Conservation (phyloP, 2,113 vertebrate genomes). For the Gallinago media region DNA sequence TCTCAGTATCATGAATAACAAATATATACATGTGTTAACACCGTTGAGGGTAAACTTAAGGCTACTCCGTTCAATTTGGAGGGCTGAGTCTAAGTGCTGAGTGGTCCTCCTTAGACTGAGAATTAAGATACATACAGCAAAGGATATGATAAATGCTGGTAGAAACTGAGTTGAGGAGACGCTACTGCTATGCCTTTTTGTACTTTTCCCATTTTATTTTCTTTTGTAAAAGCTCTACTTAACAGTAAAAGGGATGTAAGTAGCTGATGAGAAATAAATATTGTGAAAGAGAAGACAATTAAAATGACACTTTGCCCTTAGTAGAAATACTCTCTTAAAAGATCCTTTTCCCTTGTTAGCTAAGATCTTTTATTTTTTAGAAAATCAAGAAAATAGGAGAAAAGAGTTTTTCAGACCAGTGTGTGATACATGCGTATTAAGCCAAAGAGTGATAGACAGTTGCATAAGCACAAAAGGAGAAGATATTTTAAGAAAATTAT, state of each 20-base stretch:
- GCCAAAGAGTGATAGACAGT: not conserved
- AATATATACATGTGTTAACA: not conserved
- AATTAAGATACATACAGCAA: not conserved
- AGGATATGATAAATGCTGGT: not conserved
- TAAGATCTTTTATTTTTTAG: not conserved
- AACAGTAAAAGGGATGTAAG: not conserved
- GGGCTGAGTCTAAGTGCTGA: not conserved
- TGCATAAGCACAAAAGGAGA: not conserved
- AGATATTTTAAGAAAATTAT: conserved; percentile 17
- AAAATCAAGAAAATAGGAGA: not conserved
- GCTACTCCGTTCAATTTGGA: not conserved
- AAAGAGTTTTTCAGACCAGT: not conserved
- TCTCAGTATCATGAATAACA: not conserved
- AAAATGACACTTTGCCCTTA: not conserved
- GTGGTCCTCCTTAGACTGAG: not conserved
- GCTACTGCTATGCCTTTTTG: not conserved
- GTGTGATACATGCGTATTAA: not conserved
- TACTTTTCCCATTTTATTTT: not conserved
- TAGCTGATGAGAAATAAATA: not conserved
- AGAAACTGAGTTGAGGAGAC: not conserved
- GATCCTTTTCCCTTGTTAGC: not conserved
- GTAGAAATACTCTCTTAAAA: not conserved
- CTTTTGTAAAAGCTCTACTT: not conserved
- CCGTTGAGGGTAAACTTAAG: not conserved
- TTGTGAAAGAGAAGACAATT: not conserved